Evolutionary conservation across 2,888 invertebrate species (phyloP), one percentile per base, ranked within the genome.

Genomic region (Idaea aversata): DNA sequence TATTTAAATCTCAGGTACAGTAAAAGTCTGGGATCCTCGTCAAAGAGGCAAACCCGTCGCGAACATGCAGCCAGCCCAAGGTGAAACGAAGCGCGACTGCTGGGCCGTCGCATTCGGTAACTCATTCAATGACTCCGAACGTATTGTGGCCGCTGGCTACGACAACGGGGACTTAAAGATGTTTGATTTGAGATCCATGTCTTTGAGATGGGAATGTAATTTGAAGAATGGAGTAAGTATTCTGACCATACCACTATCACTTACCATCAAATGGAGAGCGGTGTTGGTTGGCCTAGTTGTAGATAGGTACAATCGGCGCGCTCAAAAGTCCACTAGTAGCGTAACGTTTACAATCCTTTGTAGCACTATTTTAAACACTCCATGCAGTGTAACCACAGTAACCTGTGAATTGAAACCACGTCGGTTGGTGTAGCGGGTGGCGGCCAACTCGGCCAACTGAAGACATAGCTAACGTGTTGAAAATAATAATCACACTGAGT

Each of bases 91-190:
- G 62, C 93, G 98, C 47, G 99, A 99, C 81, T 99, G 99, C 86
- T 99, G 99, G 99, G 90, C 97, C 0, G 98, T 99, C 0, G 95
- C 96, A 0, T 98, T 99, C 82, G 99, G 98, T 0, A 97, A 99
- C 90, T 96, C 98, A 0, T 97, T 96, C 88, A 98, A 97, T 83
- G 95, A 96, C 61, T 94, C 96, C 36, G 98, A 99, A 77, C 94
- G 99, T 66, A 94, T 97, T 65, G 95, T 99, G 0, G 96, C 96
- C 35, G 97, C 98, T 10, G 99, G 99, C 0, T 99, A 98, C 80
- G 99, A 99, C 81, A 99, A 99, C 85, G 99, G 99, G 0, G 99
- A 99, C 82, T 88, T 99, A 3, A 99, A 99, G 88, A 94, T 99
- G 90, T 99, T 98, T 84, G 98, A 99, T 85, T 91, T 99, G 35